Percentiles rank a stretch among this genome's conserved stretches.
These are phyloP conservation scores for Athene noctua DNA, from an alignment of 2,113 vertebrate species.

Conservation along the genomic window DNA sequence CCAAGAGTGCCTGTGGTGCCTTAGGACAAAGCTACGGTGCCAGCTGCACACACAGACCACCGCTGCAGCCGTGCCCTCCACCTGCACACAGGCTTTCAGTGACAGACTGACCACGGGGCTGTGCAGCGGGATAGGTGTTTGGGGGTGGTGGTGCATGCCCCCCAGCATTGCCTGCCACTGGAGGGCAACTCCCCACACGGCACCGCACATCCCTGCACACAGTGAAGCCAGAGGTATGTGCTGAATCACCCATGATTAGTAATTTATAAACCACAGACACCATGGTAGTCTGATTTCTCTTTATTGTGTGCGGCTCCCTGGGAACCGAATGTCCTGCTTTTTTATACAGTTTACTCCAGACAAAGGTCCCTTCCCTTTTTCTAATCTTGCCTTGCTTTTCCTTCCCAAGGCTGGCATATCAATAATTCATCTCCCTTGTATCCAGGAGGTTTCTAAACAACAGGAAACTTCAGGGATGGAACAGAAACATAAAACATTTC, in stretches of 20 bases:
- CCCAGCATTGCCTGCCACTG: not conserved
- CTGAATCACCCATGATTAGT: not conserved
- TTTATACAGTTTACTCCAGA: slow-evolving; percentile 27
- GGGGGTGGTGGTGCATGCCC: no score
- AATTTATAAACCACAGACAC: slow-evolving; percentile 21
- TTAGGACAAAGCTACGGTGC: accelerated
- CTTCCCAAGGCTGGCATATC: slow-evolving; percentile 48
- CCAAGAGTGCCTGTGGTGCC: accelerated
- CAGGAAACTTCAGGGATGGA: slow-evolving; percentile 47
- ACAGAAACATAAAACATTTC: slow-evolving; percentile 59
- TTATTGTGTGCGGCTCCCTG: not conserved
- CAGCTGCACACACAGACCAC: not conserved
- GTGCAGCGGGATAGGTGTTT: accelerated
- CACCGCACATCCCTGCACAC: not conserved
- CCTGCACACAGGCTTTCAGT: not conserved
- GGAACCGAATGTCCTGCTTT: slow-evolving; percentile 21
- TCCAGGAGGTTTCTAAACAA: slow-evolving; percentile 60
- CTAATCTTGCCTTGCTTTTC: slow-evolving; percentile 43
- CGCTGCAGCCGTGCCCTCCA: accelerated
- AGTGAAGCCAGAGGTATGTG: not conserved
- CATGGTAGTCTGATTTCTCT: not conserved
- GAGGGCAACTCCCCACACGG: not conserved
- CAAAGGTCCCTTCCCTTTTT: slow-evolving; percentile 46
- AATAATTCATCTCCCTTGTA: slow-evolving; percentile 55
- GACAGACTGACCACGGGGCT: accelerated